A percentile compares a stretch with the other conserved stretches of the same genome.
Evolutionary conservation across 2,797 vertebrate species (phyloP).

Genomic region (Oceanodroma leucorhoa): DNA sequence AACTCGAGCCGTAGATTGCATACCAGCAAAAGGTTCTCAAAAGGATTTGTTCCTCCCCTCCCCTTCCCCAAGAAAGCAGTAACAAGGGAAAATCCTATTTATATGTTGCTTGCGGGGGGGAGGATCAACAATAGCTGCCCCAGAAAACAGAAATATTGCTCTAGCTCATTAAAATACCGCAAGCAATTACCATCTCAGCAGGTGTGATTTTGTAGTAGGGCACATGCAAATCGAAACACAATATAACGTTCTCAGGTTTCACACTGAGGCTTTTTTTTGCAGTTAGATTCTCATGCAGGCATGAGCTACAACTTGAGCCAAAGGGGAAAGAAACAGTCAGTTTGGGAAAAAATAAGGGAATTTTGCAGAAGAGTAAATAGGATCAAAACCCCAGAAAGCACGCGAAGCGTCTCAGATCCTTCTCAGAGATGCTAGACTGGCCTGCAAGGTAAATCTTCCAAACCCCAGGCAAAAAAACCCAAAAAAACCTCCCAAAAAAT

Average conservation of each 20-base stretch:
- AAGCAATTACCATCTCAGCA: neutral
- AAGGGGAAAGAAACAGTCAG: neutral
- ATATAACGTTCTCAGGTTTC: neutral
- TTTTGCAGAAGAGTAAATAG: neutral
- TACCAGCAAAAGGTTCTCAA: neutral
- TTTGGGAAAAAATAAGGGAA: neutral
- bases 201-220: neutral
- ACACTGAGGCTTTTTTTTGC: neutral
- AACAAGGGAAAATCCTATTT: neutral
- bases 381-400: neutral
- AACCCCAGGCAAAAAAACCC: neutral
- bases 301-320: neutral
- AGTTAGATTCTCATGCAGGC: neutral
- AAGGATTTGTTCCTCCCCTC: neutral
- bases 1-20: neutral
- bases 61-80: neutral
- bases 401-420: accelerated
- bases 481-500: neutral
- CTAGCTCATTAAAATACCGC: neutral
- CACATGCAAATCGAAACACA: neutral
- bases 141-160: neutral
- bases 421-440: neutral
- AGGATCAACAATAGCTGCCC: neutral
- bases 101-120: neutral
- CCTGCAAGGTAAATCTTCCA: neutral